Evolutionary conservation across 2,113 vertebrate species (phyloP).

Genomic region (Cyphomyrus plagiostoma): DNA sequence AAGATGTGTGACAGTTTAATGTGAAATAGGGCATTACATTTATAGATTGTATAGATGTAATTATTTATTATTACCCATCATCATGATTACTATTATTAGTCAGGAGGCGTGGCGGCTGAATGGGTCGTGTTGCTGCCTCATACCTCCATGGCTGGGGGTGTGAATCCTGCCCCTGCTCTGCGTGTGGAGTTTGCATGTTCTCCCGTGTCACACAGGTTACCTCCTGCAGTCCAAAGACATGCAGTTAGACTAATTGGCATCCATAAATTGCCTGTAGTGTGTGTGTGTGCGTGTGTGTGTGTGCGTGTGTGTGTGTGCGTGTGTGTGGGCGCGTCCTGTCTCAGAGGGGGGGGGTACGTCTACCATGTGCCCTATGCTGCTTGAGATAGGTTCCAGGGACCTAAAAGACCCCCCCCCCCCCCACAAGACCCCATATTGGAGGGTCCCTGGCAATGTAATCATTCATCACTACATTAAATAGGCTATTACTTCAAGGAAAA

Average conservation of each 20-base stretch:
- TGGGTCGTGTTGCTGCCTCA: neutral
- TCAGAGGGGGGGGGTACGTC: neutral
- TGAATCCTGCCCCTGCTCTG: neutral
- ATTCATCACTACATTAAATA: constrained; percentile 61
- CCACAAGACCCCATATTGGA: neutral
- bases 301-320: neutral
- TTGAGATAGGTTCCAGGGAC: neutral
- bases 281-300: neutral
- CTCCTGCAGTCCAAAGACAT: constrained; percentile 1
- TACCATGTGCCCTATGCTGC: neutral
- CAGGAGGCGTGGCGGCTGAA: neutral
- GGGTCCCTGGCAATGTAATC: constrained; percentile 47
- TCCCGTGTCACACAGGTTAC: neutral
- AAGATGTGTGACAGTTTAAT: constrained; percentile 66
- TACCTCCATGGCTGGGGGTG: neutral
- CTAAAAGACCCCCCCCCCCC: neutral
- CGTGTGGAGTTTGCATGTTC: neutral
- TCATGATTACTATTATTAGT: constrained; percentile 55
- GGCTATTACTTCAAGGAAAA: constrained; percentile 53
- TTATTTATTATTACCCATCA: constrained; percentile 51
- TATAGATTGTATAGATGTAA: constrained; percentile 65
- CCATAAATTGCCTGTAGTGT: neutral
- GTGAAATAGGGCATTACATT: constrained; percentile 72
- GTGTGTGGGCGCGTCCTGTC: neutral
- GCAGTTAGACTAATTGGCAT: neutral